Evolutionary conservation across 2,888 invertebrate genomes (phyloP).

Genomic region (Cephus runcator): DNA sequence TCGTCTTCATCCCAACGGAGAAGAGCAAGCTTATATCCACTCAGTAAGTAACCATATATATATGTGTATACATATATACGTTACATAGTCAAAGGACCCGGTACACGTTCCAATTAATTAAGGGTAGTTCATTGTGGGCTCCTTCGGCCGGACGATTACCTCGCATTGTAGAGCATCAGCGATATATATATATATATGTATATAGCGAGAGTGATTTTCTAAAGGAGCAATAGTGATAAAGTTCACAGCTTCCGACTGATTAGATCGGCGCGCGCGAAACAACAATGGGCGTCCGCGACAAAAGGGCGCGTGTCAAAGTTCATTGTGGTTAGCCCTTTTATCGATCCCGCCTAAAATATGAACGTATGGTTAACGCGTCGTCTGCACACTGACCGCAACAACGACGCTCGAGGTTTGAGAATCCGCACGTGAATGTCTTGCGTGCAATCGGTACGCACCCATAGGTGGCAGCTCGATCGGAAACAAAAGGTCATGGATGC

Average conservation of each 20-base stretch:
- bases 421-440: slow-evolving; percentile 35
- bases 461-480: slow-evolving; percentile 39
- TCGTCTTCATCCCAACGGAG: background rate
- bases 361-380: slow-evolving; percentile 27
- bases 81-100: background rate
- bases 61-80: background rate
- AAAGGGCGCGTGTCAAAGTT: slow-evolving; percentile 49
- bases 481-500: slow-evolving; percentile 32
- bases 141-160: background rate
- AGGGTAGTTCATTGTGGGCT: slow-evolving; percentile 21
- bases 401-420: slow-evolving; percentile 28
- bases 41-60: background rate
- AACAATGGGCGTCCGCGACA: slow-evolving; percentile 49
- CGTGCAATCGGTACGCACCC: slow-evolving; percentile 34
- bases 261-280: slow-evolving; percentile 37
- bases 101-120: slow-evolving; percentile 21
- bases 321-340: slow-evolving; percentile 57
- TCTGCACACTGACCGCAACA: slow-evolving; percentile 42
- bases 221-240: slow-evolving; percentile 28
- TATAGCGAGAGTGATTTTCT: slow-evolving; percentile 27
- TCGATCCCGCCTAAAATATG: slow-evolving; percentile 50
- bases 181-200: background rate
- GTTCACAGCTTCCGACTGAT: slow-evolving; percentile 40
- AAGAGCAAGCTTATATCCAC: background rate
- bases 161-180: background rate